A percentile compares a stretch with the other conserved stretches of the same genome.
Conservation (phyloP, 2,113 vertebrate species). For the Ctenomys sociabilis region DNA sequence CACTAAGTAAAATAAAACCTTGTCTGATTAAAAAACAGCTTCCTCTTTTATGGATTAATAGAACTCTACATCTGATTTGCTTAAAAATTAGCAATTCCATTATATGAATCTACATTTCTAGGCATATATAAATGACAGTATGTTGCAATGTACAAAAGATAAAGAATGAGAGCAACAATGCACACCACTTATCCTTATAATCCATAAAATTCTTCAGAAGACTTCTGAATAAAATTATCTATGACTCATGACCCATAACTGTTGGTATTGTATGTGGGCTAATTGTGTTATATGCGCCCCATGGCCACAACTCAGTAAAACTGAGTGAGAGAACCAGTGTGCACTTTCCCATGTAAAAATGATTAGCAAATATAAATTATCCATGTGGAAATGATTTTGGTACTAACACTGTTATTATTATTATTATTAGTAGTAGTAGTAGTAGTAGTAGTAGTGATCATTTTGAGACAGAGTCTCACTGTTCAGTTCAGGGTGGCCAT, state of each 20-base stretch:
- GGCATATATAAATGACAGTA: neutral
- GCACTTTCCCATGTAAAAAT: neutral
- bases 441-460: too few species aligned
- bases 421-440: too few species aligned
- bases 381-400: neutral
- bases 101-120: neutral
- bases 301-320: neutral
- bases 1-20: neutral
- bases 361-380: neutral
- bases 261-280: neutral
- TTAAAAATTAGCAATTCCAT: neutral
- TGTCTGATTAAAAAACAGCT: neutral
- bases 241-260: neutral
- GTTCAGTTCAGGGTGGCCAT: too few species aligned
- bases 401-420: neutral
- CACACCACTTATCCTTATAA: neutral
- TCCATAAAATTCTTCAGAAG: neutral
- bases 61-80: neutral
- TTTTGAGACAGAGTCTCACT: too few species aligned
- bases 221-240: neutral
- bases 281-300: neutral
- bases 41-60: neutral
- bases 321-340: neutral
- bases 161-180: neutral
- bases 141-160: neutral